phyloP scores from a whole-genome alignment of 2,113 vertebrate species.

The Gadus chalcogrammus region DNA sequence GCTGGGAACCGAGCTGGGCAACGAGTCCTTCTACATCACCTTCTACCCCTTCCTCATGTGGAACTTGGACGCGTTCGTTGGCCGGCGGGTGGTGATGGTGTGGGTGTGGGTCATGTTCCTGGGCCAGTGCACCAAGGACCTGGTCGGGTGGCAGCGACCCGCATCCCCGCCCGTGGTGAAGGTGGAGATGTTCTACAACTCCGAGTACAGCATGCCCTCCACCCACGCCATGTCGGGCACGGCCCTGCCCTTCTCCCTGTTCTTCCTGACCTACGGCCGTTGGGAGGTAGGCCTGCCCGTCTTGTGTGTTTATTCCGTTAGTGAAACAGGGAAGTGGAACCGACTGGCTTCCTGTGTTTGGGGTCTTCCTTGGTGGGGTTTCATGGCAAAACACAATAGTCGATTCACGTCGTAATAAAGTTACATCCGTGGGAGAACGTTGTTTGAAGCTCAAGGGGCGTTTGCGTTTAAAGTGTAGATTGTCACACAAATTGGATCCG shows the following conservation, averaged over 20 bases:
- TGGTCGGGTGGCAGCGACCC: conserved; percentile 88
- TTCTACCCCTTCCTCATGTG: conserved; percentile 94
- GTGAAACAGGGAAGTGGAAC: conserved; percentile 12
- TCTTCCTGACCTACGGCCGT: conserved; percentile 84
- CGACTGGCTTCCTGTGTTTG: neutral
- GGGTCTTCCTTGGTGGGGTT: too few relatives aligned
- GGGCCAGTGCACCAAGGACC: conserved; percentile 96
- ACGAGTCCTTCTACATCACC: conserved; percentile 91
- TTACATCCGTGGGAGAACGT: too few relatives aligned
- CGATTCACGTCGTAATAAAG: too few relatives aligned
- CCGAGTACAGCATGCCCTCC: conserved; percentile 98
- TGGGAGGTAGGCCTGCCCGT: conserved; percentile 84
- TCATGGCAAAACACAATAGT: too few relatives aligned
- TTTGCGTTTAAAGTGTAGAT: too few relatives aligned
- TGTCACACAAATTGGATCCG: too few relatives aligned
- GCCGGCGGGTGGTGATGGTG: conserved; percentile 83
- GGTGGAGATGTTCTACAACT: conserved; percentile 96
- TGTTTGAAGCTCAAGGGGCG: too few relatives aligned
- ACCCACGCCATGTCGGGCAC: conserved; percentile 98
- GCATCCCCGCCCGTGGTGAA: conserved; percentile 93
- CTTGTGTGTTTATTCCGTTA: neutral
- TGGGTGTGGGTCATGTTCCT: conserved; percentile 99
- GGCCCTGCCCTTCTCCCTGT: conserved; percentile 86
- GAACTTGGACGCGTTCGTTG: conserved; percentile 88
- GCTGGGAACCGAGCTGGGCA: conserved; percentile 92